phyloP scores from a whole-genome alignment of 1,140 invertebrate species.

The Arion vulgaris region DNA sequence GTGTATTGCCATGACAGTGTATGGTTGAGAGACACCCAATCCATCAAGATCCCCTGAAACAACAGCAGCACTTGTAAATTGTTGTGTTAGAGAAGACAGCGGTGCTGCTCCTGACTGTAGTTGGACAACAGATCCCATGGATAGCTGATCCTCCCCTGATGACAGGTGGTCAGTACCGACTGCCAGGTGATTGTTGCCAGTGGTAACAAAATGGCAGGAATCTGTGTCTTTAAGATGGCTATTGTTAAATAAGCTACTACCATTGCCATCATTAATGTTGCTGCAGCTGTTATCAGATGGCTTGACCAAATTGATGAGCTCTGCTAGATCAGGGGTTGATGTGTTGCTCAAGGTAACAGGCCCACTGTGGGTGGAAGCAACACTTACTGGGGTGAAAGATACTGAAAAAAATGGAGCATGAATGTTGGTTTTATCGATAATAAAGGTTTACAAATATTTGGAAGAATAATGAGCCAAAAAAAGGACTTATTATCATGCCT shows the following conservation, averaged over 20 bases:
- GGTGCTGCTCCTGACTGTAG: neutral
- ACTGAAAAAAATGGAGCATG: neutral
- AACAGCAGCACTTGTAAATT: neutral
- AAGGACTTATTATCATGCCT: too few species aligned
- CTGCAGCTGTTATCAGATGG: conserved; percentile 13
- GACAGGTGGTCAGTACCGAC: conserved; percentile 9
- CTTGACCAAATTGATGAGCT: conserved; percentile 35
- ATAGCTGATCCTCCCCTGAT: neutral
- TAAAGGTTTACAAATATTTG: too few species aligned
- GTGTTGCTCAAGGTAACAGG: conserved; percentile 24
- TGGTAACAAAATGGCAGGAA: neutral
- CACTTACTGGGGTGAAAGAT: conserved; percentile 21
- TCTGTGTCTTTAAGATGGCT: neutral
- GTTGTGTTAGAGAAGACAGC: conserved; percentile 4
- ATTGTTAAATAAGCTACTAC: neutral
- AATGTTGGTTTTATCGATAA: too few species aligned
- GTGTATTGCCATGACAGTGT: conserved; percentile 35
- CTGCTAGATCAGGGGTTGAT: conserved; percentile 35
- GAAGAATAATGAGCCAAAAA: too few species aligned
- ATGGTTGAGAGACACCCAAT: conserved; percentile 28
- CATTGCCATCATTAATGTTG: neutral
- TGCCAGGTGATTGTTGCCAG: neutral
- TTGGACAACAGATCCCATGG: neutral
- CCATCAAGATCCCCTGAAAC: conserved; percentile 15
- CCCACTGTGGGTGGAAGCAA: neutral